A percentile compares a stretch with the other conserved stretches of the same genome.
These are phyloP conservation scores for Mesocentrotus franciscanus DNA, from an alignment of 53 echinoderm and acorn worm genomes.

Conservation along the genomic window DNA sequence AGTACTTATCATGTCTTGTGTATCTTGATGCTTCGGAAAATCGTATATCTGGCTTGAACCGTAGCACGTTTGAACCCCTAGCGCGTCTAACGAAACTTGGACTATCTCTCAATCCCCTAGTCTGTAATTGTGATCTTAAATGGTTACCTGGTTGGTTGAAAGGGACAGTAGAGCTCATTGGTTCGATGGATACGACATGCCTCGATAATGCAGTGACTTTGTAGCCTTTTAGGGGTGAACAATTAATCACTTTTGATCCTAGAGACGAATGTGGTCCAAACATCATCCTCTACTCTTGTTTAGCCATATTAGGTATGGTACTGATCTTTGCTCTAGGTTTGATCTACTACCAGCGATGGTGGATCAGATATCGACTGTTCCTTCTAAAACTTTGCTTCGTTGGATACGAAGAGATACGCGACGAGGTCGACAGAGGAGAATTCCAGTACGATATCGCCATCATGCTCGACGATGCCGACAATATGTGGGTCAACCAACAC, in stretches of 20 bases:
- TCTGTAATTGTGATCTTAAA: neutral
- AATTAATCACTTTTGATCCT: constrained; percentile 21
- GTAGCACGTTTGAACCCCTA: neutral
- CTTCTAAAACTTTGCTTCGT: constrained; percentile 32
- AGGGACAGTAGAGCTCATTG: neutral
- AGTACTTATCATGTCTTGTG: neutral
- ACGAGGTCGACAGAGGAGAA: neutral
- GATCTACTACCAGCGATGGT: constrained; percentile 54
- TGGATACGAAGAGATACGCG: constrained; percentile 25
- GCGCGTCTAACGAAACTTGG: neutral
- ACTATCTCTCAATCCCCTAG: neutral
- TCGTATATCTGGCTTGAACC: neutral
- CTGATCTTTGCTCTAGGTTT: neutral
- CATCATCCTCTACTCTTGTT: neutral
- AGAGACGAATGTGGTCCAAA: constrained; percentile 13
- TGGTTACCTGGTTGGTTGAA: neutral
- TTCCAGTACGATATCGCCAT: constrained; percentile 27
- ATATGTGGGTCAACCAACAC: constrained; percentile 22
- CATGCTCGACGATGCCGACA: constrained; percentile 24
- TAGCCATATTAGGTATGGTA: neutral
- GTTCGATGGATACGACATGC: neutral
- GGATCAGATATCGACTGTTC: constrained; percentile 35
- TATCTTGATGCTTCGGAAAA: neutral
- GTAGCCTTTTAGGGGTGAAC: neutral
- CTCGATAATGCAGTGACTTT: neutral